Evolutionary conservation across 2,113 vertebrate species (phyloP).

Genomic region (Crotalus viridis): DNA sequence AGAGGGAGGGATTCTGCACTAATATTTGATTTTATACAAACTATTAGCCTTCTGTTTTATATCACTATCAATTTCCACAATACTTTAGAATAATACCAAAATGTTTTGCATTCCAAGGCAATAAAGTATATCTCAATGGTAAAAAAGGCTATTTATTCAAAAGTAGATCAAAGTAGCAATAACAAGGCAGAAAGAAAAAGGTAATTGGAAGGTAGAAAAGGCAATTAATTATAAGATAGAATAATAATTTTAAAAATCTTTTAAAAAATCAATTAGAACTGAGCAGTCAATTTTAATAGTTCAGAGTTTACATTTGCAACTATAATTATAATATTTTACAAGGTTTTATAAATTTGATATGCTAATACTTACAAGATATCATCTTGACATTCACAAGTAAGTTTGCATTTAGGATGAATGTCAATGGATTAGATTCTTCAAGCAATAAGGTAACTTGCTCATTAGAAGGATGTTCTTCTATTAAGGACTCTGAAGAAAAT

Average conservation of each 20-base stretch:
- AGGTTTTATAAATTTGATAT: neutral
- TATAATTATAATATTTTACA: neutral
- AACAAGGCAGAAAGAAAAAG: too few species aligned
- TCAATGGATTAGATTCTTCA: slow-evolving; percentile 78
- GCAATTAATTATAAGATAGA: neutral
- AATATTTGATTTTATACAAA: neutral
- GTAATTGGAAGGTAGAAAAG: neutral
- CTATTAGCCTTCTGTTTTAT: neutral
- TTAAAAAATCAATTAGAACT: neutral
- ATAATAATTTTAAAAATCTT: neutral
- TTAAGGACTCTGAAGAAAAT: slow-evolving; percentile 70
- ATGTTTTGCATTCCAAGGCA: too few species aligned
- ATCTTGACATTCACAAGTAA: slow-evolving; percentile 89
- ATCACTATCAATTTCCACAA: neutral
- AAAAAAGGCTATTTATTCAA: too few species aligned
- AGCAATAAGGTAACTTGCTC: slow-evolving; percentile 80
- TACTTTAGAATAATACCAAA: too few species aligned
- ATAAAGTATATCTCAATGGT: too few species aligned
- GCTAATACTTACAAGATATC: slow-evolving; percentile 79
- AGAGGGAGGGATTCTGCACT: neutral
- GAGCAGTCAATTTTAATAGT: neutral
- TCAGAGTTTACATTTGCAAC: neutral
- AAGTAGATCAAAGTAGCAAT: too few species aligned
- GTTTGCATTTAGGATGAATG: slow-evolving; percentile 92
- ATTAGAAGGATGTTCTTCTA: slow-evolving; percentile 82